Percentiles rank a stretch among this genome's conserved stretches.
These are phyloP conservation scores for Hartigia nigra DNA, from an alignment of 2,888 invertebrate species.

Conservation along the genomic window DNA sequence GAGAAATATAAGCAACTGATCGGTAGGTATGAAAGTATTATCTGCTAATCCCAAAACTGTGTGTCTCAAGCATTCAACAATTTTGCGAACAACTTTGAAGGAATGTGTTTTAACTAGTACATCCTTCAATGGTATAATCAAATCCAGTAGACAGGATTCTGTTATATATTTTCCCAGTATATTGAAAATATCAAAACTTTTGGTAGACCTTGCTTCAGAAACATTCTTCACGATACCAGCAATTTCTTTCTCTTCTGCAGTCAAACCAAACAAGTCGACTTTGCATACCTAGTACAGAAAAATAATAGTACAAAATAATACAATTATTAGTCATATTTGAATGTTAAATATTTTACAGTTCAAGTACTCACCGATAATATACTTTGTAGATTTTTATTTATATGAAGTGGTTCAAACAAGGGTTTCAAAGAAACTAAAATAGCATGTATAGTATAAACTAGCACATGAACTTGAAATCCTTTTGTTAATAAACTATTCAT, in stretches of 20 bases:
- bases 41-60: slow-evolving; percentile 85
- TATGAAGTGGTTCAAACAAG: slow-evolving; percentile 78
- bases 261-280: slow-evolving; percentile 88
- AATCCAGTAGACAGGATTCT: slow-evolving; percentile 78
- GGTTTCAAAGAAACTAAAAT: slow-evolving; percentile 80
- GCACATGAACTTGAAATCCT: slow-evolving; percentile 94
- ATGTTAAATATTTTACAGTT: neutral
- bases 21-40: slow-evolving; percentile 80
- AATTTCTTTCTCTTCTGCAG: slow-evolving; percentile 93
- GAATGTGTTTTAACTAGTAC: slow-evolving; percentile 82
- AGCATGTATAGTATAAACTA: slow-evolving; percentile 88
- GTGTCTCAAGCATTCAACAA: slow-evolving; percentile 82
- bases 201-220: slow-evolving; percentile 85
- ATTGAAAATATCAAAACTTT: slow-evolving; percentile 87
- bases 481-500: slow-evolving; percentile 82
- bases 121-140: slow-evolving; percentile 85
- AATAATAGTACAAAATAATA: neutral
- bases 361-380: slow-evolving; percentile 75
- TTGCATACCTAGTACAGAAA: slow-evolving; percentile 73
- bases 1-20: slow-evolving; percentile 82
- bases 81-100: slow-evolving; percentile 82
- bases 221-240: slow-evolving; percentile 83
- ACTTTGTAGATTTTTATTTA: slow-evolving; percentile 82
- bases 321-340: neutral
- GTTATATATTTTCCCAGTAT: slow-evolving; percentile 84